A percentile compares a stretch with the other conserved stretches of the same genome.
These are phyloP conservation scores for Parus major DNA, from an alignment of 2,113 vertebrate species.

Conservation along the genomic window DNA sequence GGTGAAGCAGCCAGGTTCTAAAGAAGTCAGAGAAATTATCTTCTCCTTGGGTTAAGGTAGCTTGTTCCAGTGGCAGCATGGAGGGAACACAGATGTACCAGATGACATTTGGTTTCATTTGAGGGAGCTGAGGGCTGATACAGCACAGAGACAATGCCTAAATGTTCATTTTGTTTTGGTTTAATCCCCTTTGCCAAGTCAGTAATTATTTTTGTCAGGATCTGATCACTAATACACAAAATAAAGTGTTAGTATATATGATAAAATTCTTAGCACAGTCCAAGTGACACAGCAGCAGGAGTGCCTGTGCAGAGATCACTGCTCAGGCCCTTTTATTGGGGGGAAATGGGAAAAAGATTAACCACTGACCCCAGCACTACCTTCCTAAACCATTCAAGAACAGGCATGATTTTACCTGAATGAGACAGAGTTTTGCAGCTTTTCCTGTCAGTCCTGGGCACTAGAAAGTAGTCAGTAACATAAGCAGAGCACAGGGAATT, in stretches of 20 bases:
- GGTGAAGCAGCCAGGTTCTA: background rate
- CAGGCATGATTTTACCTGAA: background rate
- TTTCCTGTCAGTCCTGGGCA: background rate
- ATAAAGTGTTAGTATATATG: background rate
- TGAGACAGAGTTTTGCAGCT: background rate
- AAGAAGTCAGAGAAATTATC: background rate
- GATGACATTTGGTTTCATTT: background rate
- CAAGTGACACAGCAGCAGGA: background rate
- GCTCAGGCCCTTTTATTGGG: background rate
- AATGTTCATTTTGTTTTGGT: background rate
- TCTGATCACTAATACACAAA: background rate
- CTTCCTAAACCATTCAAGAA: background rate
- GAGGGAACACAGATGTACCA: background rate
- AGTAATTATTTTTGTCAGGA: background rate
- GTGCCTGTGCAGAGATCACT: background rate
- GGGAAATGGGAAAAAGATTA: background rate
- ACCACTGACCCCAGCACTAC: background rate
- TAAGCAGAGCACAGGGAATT: background rate
- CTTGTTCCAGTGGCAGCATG: background rate
- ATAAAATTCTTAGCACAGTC: background rate
- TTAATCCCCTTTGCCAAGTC: background rate
- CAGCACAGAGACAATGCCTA: background rate
- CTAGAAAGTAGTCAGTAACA: background rate
- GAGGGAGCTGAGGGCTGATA: background rate
- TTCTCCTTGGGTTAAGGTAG: background rate